A percentile compares a stretch with the other conserved stretches of the same genome.
These are phyloP conservation scores for Ophion slaviceki DNA, from an alignment of 2,888 invertebrate genomes.

Conservation along the genomic window DNA sequence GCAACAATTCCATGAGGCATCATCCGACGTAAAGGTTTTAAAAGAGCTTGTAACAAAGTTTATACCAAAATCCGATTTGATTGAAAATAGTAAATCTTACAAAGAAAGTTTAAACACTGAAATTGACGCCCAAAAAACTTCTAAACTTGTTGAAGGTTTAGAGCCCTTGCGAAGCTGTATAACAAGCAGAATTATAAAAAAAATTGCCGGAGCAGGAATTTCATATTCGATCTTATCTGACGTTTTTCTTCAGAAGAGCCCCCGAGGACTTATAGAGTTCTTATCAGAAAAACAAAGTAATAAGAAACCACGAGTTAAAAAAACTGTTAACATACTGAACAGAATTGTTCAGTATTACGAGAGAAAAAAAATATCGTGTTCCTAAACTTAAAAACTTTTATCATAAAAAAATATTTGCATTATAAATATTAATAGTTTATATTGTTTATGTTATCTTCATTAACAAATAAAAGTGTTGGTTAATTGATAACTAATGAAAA, in stretches of 20 bases:
- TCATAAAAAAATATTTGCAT: no score
- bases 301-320: neutral
- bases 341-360: neutral
- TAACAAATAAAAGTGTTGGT: no score
- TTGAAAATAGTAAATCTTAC: neutral
- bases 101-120: neutral
- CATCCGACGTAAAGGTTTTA: constrained; percentile 13
- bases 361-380: no score
- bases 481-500: no score
- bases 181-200: neutral
- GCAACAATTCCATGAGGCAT: constrained; percentile 29
- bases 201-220: neutral
- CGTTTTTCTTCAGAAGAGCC: neutral
- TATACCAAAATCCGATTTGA: constrained; percentile 1
- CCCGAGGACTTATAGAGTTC: neutral
- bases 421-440: no score
- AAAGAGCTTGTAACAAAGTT: no score
- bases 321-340: neutral
- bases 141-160: neutral
- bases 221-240: neutral
- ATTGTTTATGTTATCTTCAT: no score
- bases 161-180: neutral
- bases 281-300: neutral
- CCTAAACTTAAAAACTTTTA: no score
- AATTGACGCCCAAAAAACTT: neutral